Conservation (phyloP, 1,140 invertebrate species). For the Lepidurus couesii region DNA sequence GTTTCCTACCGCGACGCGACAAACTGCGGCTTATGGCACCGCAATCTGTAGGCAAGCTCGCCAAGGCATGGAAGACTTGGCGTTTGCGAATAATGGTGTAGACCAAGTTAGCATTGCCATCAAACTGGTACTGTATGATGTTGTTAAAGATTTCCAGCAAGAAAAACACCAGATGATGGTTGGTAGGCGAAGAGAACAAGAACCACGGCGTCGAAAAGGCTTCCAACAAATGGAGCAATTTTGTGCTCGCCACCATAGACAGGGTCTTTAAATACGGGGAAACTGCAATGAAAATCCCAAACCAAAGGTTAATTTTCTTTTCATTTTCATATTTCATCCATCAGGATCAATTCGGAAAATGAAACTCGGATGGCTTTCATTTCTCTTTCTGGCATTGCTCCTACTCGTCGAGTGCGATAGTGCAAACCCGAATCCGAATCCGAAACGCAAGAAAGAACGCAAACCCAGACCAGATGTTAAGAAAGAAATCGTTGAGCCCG, state of each 20-base stretch:
- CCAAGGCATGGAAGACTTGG: slow-evolving; percentile 92
- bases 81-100: slow-evolving; percentile 98
- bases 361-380: neutral
- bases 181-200: slow-evolving; percentile 88
- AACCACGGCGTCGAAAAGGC: slow-evolving; percentile 99
- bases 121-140: slow-evolving; percentile 99
- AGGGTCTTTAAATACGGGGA: slow-evolving; percentile 98
- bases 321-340: slow-evolving; percentile 20
- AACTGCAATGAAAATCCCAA: slow-evolving; percentile 55
- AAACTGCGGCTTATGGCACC: slow-evolving; percentile 78
- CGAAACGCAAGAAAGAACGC: slow-evolving; percentile 28
- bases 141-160: slow-evolving; percentile 99
- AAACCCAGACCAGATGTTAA: neutral
- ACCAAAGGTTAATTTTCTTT: slow-evolving; percentile 28
- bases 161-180: slow-evolving; percentile 98
- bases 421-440: neutral
- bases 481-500: neutral
- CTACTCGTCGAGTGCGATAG: neutral
- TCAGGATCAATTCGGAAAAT: neutral
- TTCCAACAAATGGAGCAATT: slow-evolving; percentile 93
- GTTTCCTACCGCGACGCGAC: slow-evolving; percentile 55
- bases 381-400: neutral
- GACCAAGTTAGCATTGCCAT: slow-evolving; percentile 96
- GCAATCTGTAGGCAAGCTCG: slow-evolving; percentile 91
- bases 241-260: slow-evolving; percentile 97